Evolutionary conservation across 2,888 invertebrate genomes (phyloP), one percentile per base, ranked within the genome.

Genomic region (Thereva nobilitata): DNA sequence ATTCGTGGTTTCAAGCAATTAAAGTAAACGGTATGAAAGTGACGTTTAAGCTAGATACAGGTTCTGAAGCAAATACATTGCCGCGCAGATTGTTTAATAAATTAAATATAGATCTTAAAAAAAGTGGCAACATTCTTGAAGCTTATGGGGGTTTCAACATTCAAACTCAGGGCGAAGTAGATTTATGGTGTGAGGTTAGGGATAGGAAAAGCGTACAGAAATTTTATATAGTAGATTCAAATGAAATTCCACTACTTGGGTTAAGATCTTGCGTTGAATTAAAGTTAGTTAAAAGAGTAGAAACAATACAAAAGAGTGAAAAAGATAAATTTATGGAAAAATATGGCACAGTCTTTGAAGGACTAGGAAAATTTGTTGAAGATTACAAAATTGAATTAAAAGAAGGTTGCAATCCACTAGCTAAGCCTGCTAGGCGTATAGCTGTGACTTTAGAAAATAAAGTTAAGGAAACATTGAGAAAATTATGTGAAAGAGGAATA

Each of bases 331-430:
- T 68, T 44, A 37, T 56, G 45, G 10, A 41, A 23, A 49, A 64
- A 45, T 57, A 68, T 52, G 7, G 4, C 7, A 44, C 63, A n/a
- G 4, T 66, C 23, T 67, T 69, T 64, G 9, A 53, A 10, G 69
- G 67, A 5, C 10, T 57, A 47, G 69, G 69, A 4, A 47, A 49
- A 34, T 59, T 67, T 54, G 40, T 41, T 5, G 52, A 64, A 42
- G 47, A 69, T 41, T 64, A 66, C 57, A 35, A n/a, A 5, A 64
- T 69, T 6, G 9, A 69, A 52, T 5, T 69, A 5, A 69, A 65
- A 12, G 64, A 66, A 12, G 49, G 64, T 64, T 50, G 8, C 3
- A 56, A 9, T 34, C 68, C 70, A 9, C 41, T 54, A 8, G 34
- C 59, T 35, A 64, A 52, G 41, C 64, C 67, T 5, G 67, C 65